Percentiles rank a stretch among this genome's conserved stretches.
Evolutionary conservation across 2,888 invertebrate species (phyloP).

Genomic region (Teinopalpus imperialis): DNA sequence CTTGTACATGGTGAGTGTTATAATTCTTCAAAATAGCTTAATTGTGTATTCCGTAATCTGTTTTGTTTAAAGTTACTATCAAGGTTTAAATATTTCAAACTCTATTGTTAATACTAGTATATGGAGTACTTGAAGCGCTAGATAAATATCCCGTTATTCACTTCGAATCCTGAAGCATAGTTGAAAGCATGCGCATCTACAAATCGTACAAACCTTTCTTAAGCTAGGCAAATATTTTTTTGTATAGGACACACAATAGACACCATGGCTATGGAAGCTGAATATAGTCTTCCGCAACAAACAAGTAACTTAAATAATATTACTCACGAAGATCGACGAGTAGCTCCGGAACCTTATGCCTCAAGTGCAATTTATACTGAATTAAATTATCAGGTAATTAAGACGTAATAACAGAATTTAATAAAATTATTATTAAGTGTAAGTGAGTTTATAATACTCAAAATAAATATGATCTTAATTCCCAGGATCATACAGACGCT

Average conservation of each 20-base stretch:
- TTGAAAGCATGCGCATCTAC: too few species aligned
- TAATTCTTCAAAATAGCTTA: neutral
- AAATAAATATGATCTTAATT: slow-evolving; percentile 23
- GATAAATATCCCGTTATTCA: too few species aligned
- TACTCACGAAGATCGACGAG: slow-evolving; percentile 59
- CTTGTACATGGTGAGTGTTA: slow-evolving; percentile 57
- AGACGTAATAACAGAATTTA: slow-evolving; percentile 66
- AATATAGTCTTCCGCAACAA: slow-evolving; percentile 74
- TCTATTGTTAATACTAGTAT: too few species aligned
- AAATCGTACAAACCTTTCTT: too few species aligned
- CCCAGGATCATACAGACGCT: slow-evolving; percentile 72
- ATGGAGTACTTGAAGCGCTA: too few species aligned
- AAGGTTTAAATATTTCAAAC: too few species aligned
- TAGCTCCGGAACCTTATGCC: slow-evolving; percentile 87
- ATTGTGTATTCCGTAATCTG: neutral
- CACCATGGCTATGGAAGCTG: slow-evolving; percentile 73
- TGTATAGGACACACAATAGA: slow-evolving; percentile 65
- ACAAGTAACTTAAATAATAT: slow-evolving; percentile 58
- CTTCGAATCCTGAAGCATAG: too few species aligned
- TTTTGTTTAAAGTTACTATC: too few species aligned
- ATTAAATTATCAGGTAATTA: slow-evolving; percentile 65
- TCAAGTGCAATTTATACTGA: slow-evolving; percentile 85
- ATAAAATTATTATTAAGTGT: too few species aligned
- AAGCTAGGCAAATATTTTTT: too few species aligned
- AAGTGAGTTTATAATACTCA: slow-evolving; percentile 38